These are phyloP conservation scores for Thecophora atra DNA, from an alignment of 2,888 invertebrate species.

Conservation along the genomic window DNA sequence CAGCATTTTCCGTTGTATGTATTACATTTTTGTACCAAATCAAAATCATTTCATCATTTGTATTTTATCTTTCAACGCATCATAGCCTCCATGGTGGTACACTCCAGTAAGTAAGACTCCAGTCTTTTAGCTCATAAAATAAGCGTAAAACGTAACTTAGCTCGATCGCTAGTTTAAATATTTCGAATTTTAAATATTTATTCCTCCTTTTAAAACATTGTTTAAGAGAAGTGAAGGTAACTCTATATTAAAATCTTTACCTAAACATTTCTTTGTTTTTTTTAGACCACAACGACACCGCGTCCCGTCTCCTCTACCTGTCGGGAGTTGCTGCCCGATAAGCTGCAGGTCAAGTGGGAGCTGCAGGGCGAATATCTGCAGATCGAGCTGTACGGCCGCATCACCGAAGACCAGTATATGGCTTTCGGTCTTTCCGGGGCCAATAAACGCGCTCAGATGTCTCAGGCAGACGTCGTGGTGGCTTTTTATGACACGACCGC, in stretches of 20 bases:
- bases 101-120: slow-evolving; percentile 83
- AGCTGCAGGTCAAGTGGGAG: slow-evolving; percentile 89
- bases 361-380: slow-evolving; percentile 79
- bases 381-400: slow-evolving; percentile 80
- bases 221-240: background rate
- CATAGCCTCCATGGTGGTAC: slow-evolving; percentile 94
- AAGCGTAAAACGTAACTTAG: slow-evolving; percentile 26
- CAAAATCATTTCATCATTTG: slow-evolving; percentile 40
- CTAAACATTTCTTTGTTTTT: slow-evolving; percentile 17
- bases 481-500: slow-evolving; percentile 75
- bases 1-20: slow-evolving; percentile 22
- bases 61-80: slow-evolving; percentile 55
- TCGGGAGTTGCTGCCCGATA: slow-evolving; percentile 82
- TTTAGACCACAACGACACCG: slow-evolving; percentile 82
- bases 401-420: slow-evolving; percentile 86
- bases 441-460: slow-evolving; percentile 78
- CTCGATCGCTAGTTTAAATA: slow-evolving; percentile 18
- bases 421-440: slow-evolving; percentile 87
- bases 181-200: background rate
- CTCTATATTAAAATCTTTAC: background rate
- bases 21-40: background rate
- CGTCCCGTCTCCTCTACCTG: slow-evolving; percentile 79
- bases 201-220: background rate
- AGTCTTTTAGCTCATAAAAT: slow-evolving; percentile 22
- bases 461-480: slow-evolving; percentile 84